phyloP scores from a whole-genome alignment of 2,797 vertebrate species.

The Botia kubotai region DNA sequence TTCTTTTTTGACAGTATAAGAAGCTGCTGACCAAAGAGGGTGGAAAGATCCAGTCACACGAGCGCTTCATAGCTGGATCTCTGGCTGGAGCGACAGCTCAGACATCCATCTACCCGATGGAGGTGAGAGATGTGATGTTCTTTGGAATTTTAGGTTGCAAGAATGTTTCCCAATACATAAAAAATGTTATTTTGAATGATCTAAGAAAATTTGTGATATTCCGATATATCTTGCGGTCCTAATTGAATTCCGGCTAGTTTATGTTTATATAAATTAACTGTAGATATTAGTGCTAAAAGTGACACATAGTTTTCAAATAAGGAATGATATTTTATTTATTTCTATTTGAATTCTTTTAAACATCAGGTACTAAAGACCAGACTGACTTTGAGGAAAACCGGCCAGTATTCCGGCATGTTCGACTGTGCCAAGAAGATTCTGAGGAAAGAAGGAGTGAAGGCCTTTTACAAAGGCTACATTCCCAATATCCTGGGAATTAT shows the following conservation, averaged over 20 bases:
- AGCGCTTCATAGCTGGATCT: conserved; percentile 94
- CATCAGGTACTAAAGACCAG: conserved; percentile 94
- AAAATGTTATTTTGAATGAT: no score
- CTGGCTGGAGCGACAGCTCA: conserved; percentile 95
- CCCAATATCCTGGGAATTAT: conserved; percentile 97
- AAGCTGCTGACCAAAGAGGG: conserved; percentile 87
- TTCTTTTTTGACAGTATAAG: conserved; percentile 84
- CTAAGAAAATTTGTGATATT: no score
- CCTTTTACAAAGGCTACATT: conserved; percentile 96
- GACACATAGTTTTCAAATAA: no score
- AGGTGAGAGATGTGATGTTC: conserved; percentile 76
- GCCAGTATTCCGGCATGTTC: conserved; percentile 92
- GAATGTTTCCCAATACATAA: no score
- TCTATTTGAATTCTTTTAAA: conserved; percentile 1
- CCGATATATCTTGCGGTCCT: no score
- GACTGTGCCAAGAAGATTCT: conserved; percentile 94
- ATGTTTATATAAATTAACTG: no score
- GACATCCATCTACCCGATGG: conserved; percentile 97
- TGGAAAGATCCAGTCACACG: conserved; percentile 82
- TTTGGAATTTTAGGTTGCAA: neutral
- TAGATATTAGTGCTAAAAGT: no score
- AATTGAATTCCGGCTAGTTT: no score
- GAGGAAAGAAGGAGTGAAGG: conserved; percentile 88
- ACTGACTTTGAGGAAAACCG: conserved; percentile 93
- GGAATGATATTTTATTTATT: no score